Evolutionary conservation across 2,113 vertebrate species (phyloP).

Genomic region (Calyptommatus sinebrachiatus): DNA sequence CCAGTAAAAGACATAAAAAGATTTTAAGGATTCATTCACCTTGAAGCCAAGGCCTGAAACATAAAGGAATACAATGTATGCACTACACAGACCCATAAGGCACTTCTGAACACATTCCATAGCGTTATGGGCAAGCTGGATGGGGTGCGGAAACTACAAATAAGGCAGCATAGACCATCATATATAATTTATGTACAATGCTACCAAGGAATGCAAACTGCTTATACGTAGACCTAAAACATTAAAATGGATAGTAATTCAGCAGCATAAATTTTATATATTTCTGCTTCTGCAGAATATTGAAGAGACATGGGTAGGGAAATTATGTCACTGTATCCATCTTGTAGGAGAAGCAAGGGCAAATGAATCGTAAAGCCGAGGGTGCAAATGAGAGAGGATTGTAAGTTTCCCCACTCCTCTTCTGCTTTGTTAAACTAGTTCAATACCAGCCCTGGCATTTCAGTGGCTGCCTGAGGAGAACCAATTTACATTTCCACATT

Average conservation of each 20-base stretch:
- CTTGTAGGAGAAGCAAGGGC: constrained; percentile 6
- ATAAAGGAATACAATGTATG: too few relatives aligned
- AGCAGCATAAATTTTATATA: background rate
- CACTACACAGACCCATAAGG: too few relatives aligned
- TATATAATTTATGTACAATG: background rate
- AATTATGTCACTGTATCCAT: constrained; percentile 4
- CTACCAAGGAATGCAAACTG: too few relatives aligned
- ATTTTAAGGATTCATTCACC: too few relatives aligned
- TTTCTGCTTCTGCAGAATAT: background rate
- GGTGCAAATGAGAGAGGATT: constrained; percentile 22
- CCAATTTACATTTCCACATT: constrained; percentile 52
- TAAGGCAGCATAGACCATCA: background rate
- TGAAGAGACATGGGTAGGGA: constrained; percentile 24
- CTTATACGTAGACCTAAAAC: background rate
- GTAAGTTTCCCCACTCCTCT: constrained; percentile 17
- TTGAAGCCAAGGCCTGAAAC: too few relatives aligned
- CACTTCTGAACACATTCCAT: too few relatives aligned
- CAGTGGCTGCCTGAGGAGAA: constrained; percentile 24
- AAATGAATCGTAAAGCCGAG: fast-evolving
- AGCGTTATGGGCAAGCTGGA: too few relatives aligned
- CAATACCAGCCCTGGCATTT: constrained; percentile 40
- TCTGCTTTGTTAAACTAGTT: constrained; percentile 39
- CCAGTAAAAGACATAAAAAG: too few relatives aligned
- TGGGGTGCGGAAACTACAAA: too few relatives aligned
- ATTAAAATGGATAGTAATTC: background rate